These are phyloP conservation scores for Zaprionus nigranus DNA, from an alignment of 1,140 invertebrate species.

Conservation along the genomic window DNA sequence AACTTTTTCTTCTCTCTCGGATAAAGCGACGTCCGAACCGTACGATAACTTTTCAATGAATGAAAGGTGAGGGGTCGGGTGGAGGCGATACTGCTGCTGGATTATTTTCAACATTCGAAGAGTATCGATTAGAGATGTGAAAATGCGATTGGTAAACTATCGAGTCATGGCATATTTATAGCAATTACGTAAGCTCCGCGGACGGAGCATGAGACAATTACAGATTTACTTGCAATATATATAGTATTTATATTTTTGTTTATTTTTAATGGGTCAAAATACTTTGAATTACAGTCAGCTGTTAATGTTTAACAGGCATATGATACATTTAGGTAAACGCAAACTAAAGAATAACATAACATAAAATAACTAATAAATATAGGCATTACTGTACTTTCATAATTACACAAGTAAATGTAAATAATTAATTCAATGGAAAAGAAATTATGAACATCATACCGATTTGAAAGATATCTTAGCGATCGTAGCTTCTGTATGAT, in stretches of 20 bases:
- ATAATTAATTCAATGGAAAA: neutral
- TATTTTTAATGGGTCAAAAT: neutral
- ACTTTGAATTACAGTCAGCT: neutral
- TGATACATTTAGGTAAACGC: neutral
- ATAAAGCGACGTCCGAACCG: conserved; percentile 54
- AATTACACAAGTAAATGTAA: neutral
- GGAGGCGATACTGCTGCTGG: conserved; percentile 19
- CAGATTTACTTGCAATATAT: neutral
- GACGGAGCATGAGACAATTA: neutral
- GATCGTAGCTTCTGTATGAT: neutral
- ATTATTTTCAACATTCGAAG: conserved; percentile 42
- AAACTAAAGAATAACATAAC: no score
- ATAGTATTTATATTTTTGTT: neutral
- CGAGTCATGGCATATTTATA: neutral
- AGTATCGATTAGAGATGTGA: conserved; percentile 39
- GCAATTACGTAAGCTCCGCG: neutral
- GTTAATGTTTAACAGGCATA: neutral
- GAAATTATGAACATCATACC: neutral
- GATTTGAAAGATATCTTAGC: neutral
- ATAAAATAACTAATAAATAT: neutral
- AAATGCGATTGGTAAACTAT: conserved; percentile 2
- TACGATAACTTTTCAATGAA: conserved; percentile 63
- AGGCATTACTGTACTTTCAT: neutral
- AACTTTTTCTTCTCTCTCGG: conserved; percentile 21
- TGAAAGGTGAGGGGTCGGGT: conserved; percentile 17